These are phyloP conservation scores for Nyctalus aviator DNA, from an alignment of 2,797 vertebrate species.

Conservation along the genomic window DNA sequence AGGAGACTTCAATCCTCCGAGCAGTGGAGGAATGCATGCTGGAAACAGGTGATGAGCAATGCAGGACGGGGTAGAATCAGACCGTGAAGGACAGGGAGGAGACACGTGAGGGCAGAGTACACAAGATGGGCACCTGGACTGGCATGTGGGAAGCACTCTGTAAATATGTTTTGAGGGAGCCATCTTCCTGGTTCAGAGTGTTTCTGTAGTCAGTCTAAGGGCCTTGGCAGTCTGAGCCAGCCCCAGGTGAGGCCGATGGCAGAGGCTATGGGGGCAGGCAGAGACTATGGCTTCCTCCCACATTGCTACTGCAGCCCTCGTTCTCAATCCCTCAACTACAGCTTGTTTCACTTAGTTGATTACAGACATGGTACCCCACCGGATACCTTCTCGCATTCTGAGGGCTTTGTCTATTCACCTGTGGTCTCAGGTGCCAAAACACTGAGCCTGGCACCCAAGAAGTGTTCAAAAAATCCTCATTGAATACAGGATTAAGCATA, in stretches of 20 bases:
- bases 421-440: background rate
- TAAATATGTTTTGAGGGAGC: background rate
- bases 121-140: too few relatives aligned
- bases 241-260: background rate
- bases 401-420: background rate
- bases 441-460: background rate
- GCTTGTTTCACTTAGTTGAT: background rate
- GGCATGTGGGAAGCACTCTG: background rate
- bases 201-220: background rate
- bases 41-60: background rate
- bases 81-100: background rate
- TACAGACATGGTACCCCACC: too few relatives aligned
- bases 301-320: background rate
- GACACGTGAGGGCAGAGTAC: rapidly evolving
- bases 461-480: background rate
- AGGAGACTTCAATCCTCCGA: background rate
- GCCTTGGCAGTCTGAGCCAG: background rate
- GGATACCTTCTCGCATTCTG: background rate
- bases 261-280: background rate
- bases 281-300: background rate
- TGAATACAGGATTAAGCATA: background rate
- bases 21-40: background rate
- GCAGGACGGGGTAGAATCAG: background rate
- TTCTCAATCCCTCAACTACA: background rate
- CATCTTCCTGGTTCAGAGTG: background rate